Conservation (phyloP, 2,113 vertebrate genomes). For the Australoheros scitulus region DNA sequence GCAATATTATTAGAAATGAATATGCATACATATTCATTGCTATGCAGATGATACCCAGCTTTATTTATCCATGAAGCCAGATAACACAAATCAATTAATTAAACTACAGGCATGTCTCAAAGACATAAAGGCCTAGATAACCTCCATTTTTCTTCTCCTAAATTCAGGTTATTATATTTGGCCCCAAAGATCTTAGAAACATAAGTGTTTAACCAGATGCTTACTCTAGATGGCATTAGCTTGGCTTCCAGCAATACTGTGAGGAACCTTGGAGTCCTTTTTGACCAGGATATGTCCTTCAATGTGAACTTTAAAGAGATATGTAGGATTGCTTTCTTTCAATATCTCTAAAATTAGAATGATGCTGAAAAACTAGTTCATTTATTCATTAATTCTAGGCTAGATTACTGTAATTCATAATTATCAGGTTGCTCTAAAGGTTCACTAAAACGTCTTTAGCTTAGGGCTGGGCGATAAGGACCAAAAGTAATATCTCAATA, state of each 20-base stretch:
- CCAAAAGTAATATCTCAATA: no score
- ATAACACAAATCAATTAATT: neutral
- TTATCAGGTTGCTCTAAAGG: neutral
- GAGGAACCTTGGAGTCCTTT: neutral
- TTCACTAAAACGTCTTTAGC: neutral
- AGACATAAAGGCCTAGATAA: neutral
- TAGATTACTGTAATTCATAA: neutral
- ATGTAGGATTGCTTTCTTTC: neutral
- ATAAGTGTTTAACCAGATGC: neutral
- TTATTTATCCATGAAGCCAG: neutral
- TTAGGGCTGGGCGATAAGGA: neutral
- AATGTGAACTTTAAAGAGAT: neutral
- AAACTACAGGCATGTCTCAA: neutral
- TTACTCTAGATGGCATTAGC: neutral
- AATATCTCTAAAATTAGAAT: neutral
- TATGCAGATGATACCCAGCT: neutral
- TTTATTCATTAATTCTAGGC: neutral
- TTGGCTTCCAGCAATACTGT: neutral
- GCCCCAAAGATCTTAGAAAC: no score
- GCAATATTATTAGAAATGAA: neutral
- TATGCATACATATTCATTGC: neutral
- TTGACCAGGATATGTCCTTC: neutral
- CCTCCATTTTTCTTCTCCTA: neutral
- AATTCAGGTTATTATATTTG: neutral
- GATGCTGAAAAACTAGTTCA: neutral